Percentiles rank a stretch among this genome's conserved stretches.
phyloP scores from a whole-genome alignment of 2,888 invertebrate genomes.

The Perithous albicinctus region DNA sequence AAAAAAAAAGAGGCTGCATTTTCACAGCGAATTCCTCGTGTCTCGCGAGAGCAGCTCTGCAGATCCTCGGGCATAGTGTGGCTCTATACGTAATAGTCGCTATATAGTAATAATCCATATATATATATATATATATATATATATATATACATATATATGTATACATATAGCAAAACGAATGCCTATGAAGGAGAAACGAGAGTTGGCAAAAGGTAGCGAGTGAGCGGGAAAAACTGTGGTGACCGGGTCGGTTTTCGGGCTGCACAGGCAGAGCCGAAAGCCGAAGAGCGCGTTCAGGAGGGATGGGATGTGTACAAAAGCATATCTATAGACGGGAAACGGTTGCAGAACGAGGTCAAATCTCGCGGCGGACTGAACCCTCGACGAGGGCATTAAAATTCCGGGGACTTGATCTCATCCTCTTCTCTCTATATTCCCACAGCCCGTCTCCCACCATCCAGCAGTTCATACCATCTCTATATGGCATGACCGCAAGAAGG shows the following conservation, averaged over 20 bases:
- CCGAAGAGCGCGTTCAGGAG: constrained; percentile 1
- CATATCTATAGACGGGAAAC: constrained; percentile 55
- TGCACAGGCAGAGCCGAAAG: constrained; percentile 47
- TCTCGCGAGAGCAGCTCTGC: constrained; percentile 22
- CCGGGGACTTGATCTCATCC: constrained; percentile 57
- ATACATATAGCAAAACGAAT: constrained; percentile 36
- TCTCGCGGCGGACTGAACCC: constrained; percentile 64
- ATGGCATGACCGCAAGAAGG: constrained; percentile 51
- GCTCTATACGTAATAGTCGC: constrained; percentile 24
- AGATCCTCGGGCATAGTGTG: background rate
- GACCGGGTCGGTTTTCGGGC: constrained; percentile 42
- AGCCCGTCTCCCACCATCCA: too few species aligned
- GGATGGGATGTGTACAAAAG: constrained; percentile 34
- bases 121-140: too few species aligned
- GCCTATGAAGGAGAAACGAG: constrained; percentile 26
- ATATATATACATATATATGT: too few species aligned
- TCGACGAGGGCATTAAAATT: constrained; percentile 67
- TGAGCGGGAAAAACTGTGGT: constrained; percentile 33
- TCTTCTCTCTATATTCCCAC: too few species aligned
- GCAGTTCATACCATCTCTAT: constrained; percentile 50
- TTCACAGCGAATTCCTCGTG: constrained; percentile 40
- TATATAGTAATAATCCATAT: constrained; percentile 27
- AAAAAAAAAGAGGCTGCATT: constrained; percentile 26
- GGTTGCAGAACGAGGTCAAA: constrained; percentile 63
- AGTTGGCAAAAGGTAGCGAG: constrained; percentile 19